phyloP scores from a whole-genome alignment of 2,888 invertebrate species.

The Tromatobia lineatoria region DNA sequence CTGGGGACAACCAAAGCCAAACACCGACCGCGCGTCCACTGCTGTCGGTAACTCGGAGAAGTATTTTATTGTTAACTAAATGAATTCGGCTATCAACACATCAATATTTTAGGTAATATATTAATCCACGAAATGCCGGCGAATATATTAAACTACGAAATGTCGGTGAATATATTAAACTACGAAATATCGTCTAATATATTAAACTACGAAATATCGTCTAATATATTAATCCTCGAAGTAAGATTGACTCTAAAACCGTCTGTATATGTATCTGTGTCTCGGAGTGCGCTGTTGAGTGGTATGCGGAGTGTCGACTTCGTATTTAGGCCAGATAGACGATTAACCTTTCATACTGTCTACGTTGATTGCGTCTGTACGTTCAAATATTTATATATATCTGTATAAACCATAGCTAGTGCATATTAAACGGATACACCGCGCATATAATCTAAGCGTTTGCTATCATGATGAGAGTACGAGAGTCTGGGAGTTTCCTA shows the following conservation, averaged over 20 bases:
- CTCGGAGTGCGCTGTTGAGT: background rate
- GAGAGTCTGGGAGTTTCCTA: constrained; percentile 9
- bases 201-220: background rate
- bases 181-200: background rate
- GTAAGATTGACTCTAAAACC: background rate
- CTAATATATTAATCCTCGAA: background rate
- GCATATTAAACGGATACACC: constrained; percentile 31
- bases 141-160: too few relatives aligned
- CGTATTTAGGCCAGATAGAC: constrained; percentile 26
- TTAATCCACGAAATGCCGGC: too few relatives aligned
- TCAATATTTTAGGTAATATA: too few relatives aligned
- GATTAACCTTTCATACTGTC: constrained; percentile 15
- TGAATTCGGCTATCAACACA: too few relatives aligned
- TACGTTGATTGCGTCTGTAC: background rate
- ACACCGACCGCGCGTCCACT: too few relatives aligned
- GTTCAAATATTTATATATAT: constrained; percentile 17
- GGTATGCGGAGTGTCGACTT: background rate
- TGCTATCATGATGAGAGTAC: constrained; percentile 13
- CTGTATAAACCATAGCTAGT: constrained; percentile 2
- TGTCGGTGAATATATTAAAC: too few relatives aligned
- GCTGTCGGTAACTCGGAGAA: too few relatives aligned
- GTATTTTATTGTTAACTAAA: too few relatives aligned
- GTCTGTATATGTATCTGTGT: too few relatives aligned
- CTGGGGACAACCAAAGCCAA: too few relatives aligned
- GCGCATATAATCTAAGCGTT: constrained; percentile 4